Evolutionary conservation across 2,797 vertebrate species (phyloP).

Genomic region (Eleutherodactylus coqui): DNA sequence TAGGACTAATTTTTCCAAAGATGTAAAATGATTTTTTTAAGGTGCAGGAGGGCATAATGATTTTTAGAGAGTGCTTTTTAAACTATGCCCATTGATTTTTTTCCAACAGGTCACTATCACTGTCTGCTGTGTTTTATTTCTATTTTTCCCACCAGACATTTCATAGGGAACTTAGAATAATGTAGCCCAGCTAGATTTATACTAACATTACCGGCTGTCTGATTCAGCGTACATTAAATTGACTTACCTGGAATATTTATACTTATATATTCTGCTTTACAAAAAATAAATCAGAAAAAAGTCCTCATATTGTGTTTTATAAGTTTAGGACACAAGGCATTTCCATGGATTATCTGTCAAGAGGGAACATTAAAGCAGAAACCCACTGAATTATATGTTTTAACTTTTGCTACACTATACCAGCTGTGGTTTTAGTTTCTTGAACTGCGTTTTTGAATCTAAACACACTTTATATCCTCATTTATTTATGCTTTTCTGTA

Average conservation of each 20-base stretch:
- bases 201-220: background rate
- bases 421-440: background rate
- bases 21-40: too few relatives aligned
- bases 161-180: background rate
- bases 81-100: background rate
- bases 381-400: background rate
- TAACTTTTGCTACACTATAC: background rate
- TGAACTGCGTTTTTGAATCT: background rate
- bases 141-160: background rate
- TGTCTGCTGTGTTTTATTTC: background rate
- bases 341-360: background rate
- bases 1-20: too few relatives aligned
- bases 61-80: background rate
- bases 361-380: background rate
- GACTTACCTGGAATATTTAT: background rate
- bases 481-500: background rate
- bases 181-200: background rate
- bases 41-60: background rate
- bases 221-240: background rate
- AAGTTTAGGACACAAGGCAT: background rate
- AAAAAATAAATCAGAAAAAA: background rate
- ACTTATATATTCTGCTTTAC: background rate
- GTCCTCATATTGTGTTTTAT: background rate
- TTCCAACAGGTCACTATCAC: background rate
- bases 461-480: background rate